Evolutionary conservation across 1,140 invertebrate genomes (phyloP).

Genomic region (Rhagoletis pomonella): DNA sequence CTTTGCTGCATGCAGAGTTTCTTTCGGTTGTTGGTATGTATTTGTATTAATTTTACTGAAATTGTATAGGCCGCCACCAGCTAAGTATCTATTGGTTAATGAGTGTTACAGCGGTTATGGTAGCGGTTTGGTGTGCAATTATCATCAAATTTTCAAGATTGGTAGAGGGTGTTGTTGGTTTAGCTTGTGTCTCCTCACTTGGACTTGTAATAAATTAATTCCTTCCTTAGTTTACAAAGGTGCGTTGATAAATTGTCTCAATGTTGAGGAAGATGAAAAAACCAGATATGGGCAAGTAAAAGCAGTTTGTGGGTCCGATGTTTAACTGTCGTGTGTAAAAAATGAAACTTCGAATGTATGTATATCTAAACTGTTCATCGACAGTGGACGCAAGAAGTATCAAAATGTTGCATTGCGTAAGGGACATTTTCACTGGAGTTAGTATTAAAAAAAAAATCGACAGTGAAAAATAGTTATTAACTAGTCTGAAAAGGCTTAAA

Average conservation of each 20-base stretch:
- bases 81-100: neutral
- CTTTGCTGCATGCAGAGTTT: neutral
- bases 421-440: no score
- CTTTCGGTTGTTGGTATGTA: neutral
- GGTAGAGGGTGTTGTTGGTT: neutral
- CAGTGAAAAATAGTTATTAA: no score
- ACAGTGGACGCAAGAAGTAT: no score
- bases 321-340: no score
- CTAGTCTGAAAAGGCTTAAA: no score
- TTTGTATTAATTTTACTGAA: neutral
- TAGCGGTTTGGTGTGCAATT: neutral
- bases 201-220: neutral
- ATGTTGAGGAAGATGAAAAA: neutral
- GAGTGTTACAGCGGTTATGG: neutral
- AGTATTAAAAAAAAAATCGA: no score
- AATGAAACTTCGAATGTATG: no score
- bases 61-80: neutral
- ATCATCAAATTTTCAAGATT: conserved; percentile 9
- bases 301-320: no score
- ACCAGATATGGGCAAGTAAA: neutral
- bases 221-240: neutral
- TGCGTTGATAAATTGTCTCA: neutral
- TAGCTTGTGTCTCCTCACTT: neutral
- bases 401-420: no score
- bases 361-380: no score